These are phyloP conservation scores for Synanthedon formicaeformis DNA, from an alignment of 2,888 invertebrate genomes.

Conservation along the genomic window DNA sequence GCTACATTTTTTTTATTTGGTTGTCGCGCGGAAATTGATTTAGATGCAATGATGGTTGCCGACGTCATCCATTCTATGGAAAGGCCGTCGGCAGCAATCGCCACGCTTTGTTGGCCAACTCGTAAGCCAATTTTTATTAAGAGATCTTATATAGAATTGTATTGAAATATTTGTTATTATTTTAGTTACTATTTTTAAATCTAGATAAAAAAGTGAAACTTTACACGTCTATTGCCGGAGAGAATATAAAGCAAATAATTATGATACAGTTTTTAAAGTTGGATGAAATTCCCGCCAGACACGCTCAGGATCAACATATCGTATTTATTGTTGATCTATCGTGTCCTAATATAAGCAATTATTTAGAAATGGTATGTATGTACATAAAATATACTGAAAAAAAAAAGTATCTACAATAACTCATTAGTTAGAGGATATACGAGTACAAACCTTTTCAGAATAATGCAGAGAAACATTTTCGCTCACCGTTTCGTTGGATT, in stretches of 20 bases:
- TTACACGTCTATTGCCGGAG: constrained; percentile 21
- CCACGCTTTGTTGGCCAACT: constrained; percentile 34
- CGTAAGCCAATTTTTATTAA: constrained; percentile 23
- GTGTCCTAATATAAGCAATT: constrained; percentile 28
- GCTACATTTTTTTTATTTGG: constrained; percentile 7
- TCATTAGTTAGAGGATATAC: neutral
- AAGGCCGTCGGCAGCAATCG: constrained; percentile 32
- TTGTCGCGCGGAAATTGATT: constrained; percentile 16
- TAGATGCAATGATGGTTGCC: constrained; percentile 23
- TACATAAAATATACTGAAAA: too few species aligned
- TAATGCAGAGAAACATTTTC: constrained; percentile 24
- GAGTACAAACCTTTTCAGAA: constrained; percentile 20
- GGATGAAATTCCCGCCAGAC: constrained; percentile 16
- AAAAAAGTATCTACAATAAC: too few species aligned
- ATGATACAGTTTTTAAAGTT: constrained; percentile 26
- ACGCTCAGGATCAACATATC: constrained; percentile 30
- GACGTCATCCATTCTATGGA: constrained; percentile 33
- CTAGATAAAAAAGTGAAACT: constrained; percentile 33
- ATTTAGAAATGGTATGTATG: constrained; percentile 25
- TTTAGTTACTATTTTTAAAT: constrained; percentile 9
- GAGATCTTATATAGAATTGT: neutral
- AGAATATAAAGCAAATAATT: constrained; percentile 18
- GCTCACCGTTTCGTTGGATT: constrained; percentile 50
- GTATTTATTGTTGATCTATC: constrained; percentile 38
- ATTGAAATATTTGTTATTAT: neutral